phyloP scores from a whole-genome alignment of 2,113 vertebrate species.

The Emydocephalus ijimae region DNA sequence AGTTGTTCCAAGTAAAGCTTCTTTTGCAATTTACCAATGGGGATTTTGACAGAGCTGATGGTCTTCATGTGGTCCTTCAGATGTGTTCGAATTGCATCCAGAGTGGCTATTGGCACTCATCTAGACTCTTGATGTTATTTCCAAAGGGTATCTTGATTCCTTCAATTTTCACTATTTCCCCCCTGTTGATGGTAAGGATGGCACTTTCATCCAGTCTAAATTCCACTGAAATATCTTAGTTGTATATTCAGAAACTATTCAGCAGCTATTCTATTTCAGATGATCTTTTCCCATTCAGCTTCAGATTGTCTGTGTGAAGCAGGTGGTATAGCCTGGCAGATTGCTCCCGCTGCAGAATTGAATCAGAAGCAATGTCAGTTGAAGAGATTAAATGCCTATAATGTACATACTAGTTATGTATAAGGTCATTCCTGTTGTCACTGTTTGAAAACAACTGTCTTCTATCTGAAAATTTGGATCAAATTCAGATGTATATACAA shows the following conservation, averaged over 20 bases:
- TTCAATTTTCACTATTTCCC: neutral
- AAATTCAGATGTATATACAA: neutral
- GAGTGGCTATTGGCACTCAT: neutral
- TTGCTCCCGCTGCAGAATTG: neutral
- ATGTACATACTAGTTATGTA: neutral
- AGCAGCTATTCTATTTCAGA: neutral
- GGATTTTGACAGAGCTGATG: neutral
- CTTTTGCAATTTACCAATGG: neutral
- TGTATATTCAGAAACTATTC: neutral
- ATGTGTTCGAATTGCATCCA: neutral
- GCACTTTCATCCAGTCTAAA: neutral
- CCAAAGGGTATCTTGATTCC: neutral
- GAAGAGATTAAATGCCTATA: neutral
- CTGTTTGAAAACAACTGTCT: neutral
- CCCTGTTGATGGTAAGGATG: neutral
- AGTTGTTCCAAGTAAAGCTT: neutral
- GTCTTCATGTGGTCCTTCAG: neutral
- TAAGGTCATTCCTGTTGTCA: neutral
- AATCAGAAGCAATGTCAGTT: neutral
- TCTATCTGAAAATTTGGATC: neutral
- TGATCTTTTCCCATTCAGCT: neutral
- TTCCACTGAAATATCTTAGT: neutral
- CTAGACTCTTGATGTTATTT: neutral
- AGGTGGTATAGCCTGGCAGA: neutral
- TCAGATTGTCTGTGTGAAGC: neutral